Conservation (phyloP, 2,888 invertebrate species). For the Microdon myrmicae region DNA sequence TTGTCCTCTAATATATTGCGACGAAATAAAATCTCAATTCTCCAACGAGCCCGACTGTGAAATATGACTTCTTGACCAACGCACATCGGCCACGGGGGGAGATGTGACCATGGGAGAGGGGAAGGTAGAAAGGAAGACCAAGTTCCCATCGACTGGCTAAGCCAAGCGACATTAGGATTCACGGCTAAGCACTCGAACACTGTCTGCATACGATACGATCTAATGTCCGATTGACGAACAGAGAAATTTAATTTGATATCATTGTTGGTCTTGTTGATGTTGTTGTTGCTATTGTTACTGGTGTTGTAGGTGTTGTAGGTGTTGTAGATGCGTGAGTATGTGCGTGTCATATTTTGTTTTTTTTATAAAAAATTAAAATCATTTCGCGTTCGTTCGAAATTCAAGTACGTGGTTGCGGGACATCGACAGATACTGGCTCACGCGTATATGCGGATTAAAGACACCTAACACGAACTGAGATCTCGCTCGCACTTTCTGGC, state of each 20-base stretch:
- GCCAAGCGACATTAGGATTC: conserved; percentile 51
- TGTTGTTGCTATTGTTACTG: no score
- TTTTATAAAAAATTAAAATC: conserved; percentile 28
- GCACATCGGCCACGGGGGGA: no score
- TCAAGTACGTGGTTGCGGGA: conserved; percentile 29
- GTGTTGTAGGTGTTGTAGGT: no score
- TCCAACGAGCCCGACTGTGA: conserved; percentile 45
- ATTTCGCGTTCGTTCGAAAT: conserved; percentile 47
- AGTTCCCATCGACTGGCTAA: conserved; percentile 19
- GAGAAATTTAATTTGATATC: background rate
- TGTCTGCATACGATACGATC: conserved; percentile 54
- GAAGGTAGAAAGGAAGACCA: background rate
- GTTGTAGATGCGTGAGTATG: no score
- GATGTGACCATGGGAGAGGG: background rate
- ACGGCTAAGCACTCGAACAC: conserved; percentile 53
- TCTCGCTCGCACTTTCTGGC: no score
- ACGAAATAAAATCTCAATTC: conserved; percentile 53
- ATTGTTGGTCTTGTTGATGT: background rate
- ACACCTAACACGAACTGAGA: conserved; percentile 33
- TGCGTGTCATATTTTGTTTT: no score
- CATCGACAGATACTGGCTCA: conserved; percentile 5
- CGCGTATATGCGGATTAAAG: conserved; percentile 28
- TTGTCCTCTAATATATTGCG: conserved; percentile 49
- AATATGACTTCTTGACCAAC: conserved; percentile 41
- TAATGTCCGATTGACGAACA: conserved; percentile 30